These are phyloP conservation scores for Calycopis cecrops DNA, from an alignment of 1,140 invertebrate species.

Conservation along the genomic window DNA sequence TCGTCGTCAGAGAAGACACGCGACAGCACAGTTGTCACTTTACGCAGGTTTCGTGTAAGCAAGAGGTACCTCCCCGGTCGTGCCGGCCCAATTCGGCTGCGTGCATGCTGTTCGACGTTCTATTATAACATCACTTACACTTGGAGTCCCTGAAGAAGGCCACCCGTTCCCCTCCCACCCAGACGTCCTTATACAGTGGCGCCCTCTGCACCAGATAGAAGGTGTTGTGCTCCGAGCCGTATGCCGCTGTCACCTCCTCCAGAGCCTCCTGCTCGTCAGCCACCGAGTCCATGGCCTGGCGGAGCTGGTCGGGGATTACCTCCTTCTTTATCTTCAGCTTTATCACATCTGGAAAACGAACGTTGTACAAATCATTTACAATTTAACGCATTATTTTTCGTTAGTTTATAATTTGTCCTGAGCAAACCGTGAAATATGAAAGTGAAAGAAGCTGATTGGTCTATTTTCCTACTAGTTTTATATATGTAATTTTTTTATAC, in stretches of 20 bases:
- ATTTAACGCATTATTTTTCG: too few species aligned
- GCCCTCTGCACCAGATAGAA: conserved; percentile 55
- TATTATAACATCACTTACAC: conserved; percentile 26
- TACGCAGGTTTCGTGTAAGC: too few species aligned
- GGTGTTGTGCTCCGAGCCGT: conserved; percentile 41
- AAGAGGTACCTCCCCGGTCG: too few species aligned
- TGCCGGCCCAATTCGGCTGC: too few species aligned
- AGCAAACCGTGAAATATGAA: too few species aligned
- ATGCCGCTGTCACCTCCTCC: conserved; percentile 31
- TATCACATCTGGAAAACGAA: conserved; percentile 44
- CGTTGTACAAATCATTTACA: neutral
- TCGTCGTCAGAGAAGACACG: too few species aligned
- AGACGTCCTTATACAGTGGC: conserved; percentile 43
- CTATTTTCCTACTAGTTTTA: too few species aligned
- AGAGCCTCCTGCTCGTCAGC: conserved; percentile 46
- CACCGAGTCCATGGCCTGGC: conserved; percentile 36
- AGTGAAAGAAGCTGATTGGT: too few species aligned
- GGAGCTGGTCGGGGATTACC: conserved; percentile 31
- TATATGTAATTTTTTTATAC: too few species aligned
- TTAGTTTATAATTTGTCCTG: too few species aligned
- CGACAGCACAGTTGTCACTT: too few species aligned
- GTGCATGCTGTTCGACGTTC: neutral
- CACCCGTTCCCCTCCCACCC: conserved; percentile 44
- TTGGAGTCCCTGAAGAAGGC: conserved; percentile 54
- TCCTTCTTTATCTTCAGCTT: conserved; percentile 45